Evolutionary conservation across 2,797 vertebrate genomes (phyloP).

Genomic region (Anolis apletophallus): DNA sequence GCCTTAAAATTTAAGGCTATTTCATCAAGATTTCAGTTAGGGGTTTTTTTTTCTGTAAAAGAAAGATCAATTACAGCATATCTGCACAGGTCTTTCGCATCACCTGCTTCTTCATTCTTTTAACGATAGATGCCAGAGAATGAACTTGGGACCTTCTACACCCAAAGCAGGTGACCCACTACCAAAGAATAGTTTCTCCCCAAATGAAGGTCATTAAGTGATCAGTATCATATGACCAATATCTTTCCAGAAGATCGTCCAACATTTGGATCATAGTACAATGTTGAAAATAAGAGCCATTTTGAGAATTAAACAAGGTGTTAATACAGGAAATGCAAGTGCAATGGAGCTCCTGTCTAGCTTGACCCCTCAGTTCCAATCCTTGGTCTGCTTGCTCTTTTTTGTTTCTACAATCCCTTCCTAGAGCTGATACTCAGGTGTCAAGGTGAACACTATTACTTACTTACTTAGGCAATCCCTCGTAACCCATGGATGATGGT

Average conservation of each 20-base stretch:
- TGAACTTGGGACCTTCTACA: neutral
- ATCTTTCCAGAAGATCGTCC: neutral
- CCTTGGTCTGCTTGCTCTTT: too few relatives aligned
- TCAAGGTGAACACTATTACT: too few relatives aligned
- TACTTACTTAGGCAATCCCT: too few relatives aligned
- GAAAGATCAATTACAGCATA: conserved; percentile 42
- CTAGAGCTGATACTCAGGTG: too few relatives aligned
- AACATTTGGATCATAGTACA: neutral
- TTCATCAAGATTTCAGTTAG: conserved; percentile 57
- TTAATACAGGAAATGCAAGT: neutral
- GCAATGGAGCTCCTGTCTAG: too few relatives aligned
- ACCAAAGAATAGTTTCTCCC: neutral
- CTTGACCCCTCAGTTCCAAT: too few relatives aligned
- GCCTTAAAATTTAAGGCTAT: conserved; percentile 64
- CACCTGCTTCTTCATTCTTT: neutral
- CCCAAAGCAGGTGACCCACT: neutral
- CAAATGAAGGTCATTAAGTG: neutral
- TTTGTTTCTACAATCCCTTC: too few relatives aligned
- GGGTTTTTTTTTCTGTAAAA: conserved; percentile 41
- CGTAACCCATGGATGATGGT: too few relatives aligned
- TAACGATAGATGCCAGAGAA: neutral
- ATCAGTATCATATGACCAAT: neutral
- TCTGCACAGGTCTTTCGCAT: conserved; percentile 5
- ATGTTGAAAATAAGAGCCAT: neutral
- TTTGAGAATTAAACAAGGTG: too few relatives aligned